Conservation (phyloP, 2,113 vertebrate genomes). For the Verasper variegatus region DNA sequence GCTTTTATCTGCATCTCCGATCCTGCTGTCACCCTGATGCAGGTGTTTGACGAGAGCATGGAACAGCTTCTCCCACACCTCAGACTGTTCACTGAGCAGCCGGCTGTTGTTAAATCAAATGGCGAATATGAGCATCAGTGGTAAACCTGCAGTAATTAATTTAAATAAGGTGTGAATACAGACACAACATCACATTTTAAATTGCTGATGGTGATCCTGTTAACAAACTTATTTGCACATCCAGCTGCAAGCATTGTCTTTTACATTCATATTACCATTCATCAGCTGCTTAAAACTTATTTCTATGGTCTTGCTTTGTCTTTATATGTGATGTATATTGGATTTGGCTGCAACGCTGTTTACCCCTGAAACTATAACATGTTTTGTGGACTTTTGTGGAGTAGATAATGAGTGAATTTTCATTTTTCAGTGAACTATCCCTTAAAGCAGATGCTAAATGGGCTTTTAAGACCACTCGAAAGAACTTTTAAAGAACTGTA, state of each 20-base stretch:
- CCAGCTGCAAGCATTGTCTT: neutral
- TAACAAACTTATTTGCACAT: slow-evolving; percentile 14
- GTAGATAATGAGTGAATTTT: no score
- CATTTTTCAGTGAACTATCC: no score
- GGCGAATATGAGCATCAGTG: neutral
- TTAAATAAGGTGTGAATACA: neutral
- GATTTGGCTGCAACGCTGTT: no score
- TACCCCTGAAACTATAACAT: no score
- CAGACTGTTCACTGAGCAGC: slow-evolving; percentile 9
- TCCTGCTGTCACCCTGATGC: slow-evolving; percentile 57
- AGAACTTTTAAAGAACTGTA: no score
- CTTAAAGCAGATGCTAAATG: no score
- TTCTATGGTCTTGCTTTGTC: neutral
- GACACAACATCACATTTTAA: slow-evolving; percentile 3
- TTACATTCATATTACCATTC: neutral
- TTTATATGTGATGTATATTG: no score
- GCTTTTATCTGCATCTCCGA: slow-evolving; percentile 61
- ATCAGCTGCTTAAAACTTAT: no score
- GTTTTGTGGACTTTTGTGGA: no score
- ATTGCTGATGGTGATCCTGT: neutral
- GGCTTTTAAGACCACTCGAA: no score
- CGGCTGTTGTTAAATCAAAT: neutral
- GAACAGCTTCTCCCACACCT: slow-evolving; percentile 39
- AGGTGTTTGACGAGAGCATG: slow-evolving; percentile 55
- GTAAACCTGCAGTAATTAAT: neutral